phyloP scores from a whole-genome alignment of 2,888 invertebrate genomes.

The Bellardia pandia region DNA sequence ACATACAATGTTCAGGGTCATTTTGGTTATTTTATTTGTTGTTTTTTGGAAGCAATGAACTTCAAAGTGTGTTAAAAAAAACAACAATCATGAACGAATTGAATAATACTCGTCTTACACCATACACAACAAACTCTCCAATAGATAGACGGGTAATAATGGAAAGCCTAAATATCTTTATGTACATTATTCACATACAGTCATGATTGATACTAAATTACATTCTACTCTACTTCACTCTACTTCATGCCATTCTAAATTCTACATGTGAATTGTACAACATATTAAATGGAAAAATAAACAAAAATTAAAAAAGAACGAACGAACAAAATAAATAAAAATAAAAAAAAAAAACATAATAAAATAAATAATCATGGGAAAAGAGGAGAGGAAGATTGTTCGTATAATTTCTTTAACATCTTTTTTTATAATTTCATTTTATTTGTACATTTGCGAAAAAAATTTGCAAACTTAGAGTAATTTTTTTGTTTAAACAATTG shows the following conservation, averaged over 20 bases:
- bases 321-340: slow-evolving; percentile 1
- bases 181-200: background rate
- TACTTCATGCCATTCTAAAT: slow-evolving; percentile 1
- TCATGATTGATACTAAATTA: slow-evolving; percentile 22
- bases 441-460: slow-evolving; percentile 31
- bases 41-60: slow-evolving; percentile 33
- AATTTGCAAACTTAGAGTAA: background rate
- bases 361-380: background rate
- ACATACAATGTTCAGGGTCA: slow-evolving; percentile 44
- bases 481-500: slow-evolving; percentile 10
- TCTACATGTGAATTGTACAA: slow-evolving; percentile 7
- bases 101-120: slow-evolving; percentile 42
- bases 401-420: background rate
- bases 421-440: background rate
- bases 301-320: slow-evolving; percentile 3
- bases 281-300: slow-evolving; percentile 38
- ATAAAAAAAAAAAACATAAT: background rate
- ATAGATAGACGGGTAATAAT: background rate
- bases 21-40: slow-evolving; percentile 29
- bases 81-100: slow-evolving; percentile 19
- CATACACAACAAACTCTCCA: background rate
- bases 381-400: background rate
- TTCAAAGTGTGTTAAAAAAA: slow-evolving; percentile 37
- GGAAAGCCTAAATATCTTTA: background rate
- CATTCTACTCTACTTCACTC: background rate